phyloP scores from a whole-genome alignment of 2,888 invertebrate species.

The Heliconius aoede region DNA sequence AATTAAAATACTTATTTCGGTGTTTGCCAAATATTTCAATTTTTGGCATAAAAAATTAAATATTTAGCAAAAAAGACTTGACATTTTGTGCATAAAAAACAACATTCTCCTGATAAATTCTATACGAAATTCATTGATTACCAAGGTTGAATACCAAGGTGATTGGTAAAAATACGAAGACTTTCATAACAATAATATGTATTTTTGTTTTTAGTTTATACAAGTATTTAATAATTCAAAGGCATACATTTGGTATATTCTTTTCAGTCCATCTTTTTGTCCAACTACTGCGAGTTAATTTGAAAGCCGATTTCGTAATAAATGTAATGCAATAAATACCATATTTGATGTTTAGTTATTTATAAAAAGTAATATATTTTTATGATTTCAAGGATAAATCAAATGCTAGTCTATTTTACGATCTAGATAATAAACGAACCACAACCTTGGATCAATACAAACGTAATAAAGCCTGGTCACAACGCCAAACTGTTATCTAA shows the following conservation, averaged over 20 bases:
- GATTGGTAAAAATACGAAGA: not conserved
- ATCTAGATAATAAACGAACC: conserved; percentile 51
- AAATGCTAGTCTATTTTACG: conserved; percentile 53
- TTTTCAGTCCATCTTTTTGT: too few species aligned
- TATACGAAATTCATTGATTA: not conserved
- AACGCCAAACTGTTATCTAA: conserved; percentile 80
- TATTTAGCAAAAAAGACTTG: too few species aligned
- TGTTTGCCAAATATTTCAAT: conserved; percentile 52
- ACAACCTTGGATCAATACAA: conserved; percentile 61
- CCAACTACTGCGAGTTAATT: too few species aligned
- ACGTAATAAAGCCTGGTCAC: conserved; percentile 66
- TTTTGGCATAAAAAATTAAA: too few species aligned
- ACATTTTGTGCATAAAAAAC: conserved; percentile 16
- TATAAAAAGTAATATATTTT: not conserved
- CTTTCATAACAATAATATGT: not conserved
- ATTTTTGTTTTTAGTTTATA: too few species aligned
- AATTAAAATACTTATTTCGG: conserved; percentile 52
- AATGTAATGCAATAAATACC: not conserved
- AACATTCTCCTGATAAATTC: not conserved
- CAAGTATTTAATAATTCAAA: too few species aligned
- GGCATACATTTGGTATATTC: too few species aligned
- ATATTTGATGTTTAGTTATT: not conserved
- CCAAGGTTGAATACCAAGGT: too few species aligned
- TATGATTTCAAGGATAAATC: conserved; percentile 41
- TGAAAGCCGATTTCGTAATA: too few species aligned